Base-by-base conservation (phyloP, 2,797 vertebrate species). In the Lacerta agilis region DNA sequence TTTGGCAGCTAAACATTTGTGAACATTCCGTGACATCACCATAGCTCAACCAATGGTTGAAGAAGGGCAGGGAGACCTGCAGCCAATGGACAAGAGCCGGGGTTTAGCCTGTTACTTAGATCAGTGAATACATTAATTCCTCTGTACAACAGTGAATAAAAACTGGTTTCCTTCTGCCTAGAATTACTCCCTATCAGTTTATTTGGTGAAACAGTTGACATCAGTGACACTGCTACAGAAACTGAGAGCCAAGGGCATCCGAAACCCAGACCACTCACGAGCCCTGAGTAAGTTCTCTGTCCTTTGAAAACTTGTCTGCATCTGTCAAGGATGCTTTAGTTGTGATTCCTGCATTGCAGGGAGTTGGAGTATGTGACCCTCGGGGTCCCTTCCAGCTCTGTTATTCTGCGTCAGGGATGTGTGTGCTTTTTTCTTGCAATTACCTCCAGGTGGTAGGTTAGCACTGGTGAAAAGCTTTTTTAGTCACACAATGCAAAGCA, bases 151-250 rank as follows among this genome's bases (percentile, higher is more conserved):
- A 3, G n/a, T 80, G 33, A 87, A 8, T 72, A 0, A 66, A 0
- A 2, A 55, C 4, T 49, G 0, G 0, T 49, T 38, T 77, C 36
- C 23, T 79, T 79, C 7, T 3, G 83, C 0, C 4, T 92, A 97
- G 97, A 97, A 95, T 90, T 97, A 97, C 91, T 97, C 97, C 0
- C 90, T 97, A 61, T 97, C 97, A 0, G 96, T 97, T 82, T 97
- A 97, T 94, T 95, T 97, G 94, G 97, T 97, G 93, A 97, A 97
- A 90, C 97, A 97, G 95, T 67, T 97, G 94, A 97, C 97, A 0
- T 95, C 97, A 0, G 97, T 96, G 20, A 96, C 95, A 0, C 91
- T 97, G 66, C 95, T 97, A 1, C 97, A 97, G 67, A 97, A 97
- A 81, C 95, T 97, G 23, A 93, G 97, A 58, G 96, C 96, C 11